These are phyloP conservation scores for Delichon dasypus DNA, from an alignment of 2,797 vertebrate genomes.

Conservation along the genomic window DNA sequence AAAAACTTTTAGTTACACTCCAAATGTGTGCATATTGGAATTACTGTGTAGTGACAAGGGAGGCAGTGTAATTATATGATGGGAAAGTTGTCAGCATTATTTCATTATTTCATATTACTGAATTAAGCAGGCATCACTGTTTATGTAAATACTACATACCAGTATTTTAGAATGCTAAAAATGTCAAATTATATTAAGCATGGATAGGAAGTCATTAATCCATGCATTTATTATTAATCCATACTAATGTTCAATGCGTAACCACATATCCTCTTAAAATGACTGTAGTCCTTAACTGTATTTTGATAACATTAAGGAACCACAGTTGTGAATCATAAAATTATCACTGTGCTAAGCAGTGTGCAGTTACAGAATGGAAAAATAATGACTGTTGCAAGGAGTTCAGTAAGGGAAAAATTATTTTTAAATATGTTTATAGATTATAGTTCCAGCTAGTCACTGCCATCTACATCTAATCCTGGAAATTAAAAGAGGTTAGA, in stretches of 20 bases:
- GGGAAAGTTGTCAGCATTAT: neutral
- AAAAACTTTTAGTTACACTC: neutral
- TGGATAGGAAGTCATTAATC: neutral
- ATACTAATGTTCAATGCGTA: neutral
- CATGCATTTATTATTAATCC: neutral
- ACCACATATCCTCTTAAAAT: neutral
- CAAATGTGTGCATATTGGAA: neutral
- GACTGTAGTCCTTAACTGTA: neutral
- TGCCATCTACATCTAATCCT: neutral
- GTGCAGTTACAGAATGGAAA: neutral
- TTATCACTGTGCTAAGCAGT: neutral
- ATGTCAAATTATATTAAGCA: neutral
- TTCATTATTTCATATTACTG: neutral
- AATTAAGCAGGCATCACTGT: neutral
- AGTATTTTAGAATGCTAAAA: neutral
- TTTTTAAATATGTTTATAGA: neutral
- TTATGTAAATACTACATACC: neutral
- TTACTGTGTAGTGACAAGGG: neutral
- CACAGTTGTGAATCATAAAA: neutral
- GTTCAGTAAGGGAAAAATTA: neutral
- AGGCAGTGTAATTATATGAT: neutral
- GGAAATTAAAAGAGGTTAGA: neutral
- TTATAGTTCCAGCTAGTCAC: neutral
- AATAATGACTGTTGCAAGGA: neutral
- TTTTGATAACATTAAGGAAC: neutral